Percentiles rank a stretch among this genome's conserved stretches.
Evolutionary conservation across 2,888 invertebrate genomes (phyloP).

Genomic region (Troilus luridus): DNA sequence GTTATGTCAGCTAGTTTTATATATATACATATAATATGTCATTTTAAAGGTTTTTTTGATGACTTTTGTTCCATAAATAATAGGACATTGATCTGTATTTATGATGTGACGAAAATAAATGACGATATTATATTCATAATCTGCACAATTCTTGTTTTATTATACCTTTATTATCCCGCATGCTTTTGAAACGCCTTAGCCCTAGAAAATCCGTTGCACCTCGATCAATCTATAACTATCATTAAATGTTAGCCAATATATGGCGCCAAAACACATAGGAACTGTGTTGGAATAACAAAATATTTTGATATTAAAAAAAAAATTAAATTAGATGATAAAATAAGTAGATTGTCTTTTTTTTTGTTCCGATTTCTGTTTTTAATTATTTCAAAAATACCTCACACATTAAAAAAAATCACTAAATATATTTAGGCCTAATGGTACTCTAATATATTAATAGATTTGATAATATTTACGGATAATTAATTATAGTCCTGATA

Average conservation of each 20-base stretch:
- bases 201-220: not conserved
- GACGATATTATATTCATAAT: slow-evolving; percentile 54
- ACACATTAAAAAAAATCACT: too few relatives aligned
- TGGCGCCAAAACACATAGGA: not conserved
- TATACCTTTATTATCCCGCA: not conserved
- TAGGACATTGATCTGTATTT: slow-evolving; percentile 53
- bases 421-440: not conserved
- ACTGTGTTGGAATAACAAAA: not conserved
- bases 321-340: not conserved
- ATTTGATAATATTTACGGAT: not conserved
- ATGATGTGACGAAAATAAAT: slow-evolving; percentile 57
- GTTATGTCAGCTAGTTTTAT: slow-evolving; percentile 44
- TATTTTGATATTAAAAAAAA: not conserved
- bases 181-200: not conserved
- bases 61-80: slow-evolving; percentile 56
- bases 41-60: slow-evolving; percentile 49
- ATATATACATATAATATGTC: slow-evolving; percentile 56
- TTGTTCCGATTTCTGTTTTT: not conserved
- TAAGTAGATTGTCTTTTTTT: not conserved
- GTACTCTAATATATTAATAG: not conserved
- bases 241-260: not conserved
- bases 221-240: not conserved
- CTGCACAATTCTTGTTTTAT: slow-evolving; percentile 31
- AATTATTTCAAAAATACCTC: not conserved
- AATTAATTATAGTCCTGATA: not conserved